Base-by-base conservation (phyloP, 2,888 invertebrate species). In the Hecatera dysodea region DNA sequence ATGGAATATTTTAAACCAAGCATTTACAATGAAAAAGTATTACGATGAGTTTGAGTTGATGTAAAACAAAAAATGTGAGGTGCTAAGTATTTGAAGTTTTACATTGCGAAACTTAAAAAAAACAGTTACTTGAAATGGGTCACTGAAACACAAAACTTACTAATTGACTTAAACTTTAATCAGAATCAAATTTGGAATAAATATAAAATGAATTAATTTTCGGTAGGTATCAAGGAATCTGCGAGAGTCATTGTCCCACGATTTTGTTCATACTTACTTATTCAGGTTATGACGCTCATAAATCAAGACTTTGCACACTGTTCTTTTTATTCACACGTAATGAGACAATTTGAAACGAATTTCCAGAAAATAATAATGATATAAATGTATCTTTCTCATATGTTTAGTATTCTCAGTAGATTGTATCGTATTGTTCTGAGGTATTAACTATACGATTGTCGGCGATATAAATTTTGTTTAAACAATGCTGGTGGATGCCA, bases 401-500 rank as follows among this genome's bases (percentile, higher is more conserved):
- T 75, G 72, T 52, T 85, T 86, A 78, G 75, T 85, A 85, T 85
- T 83, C 83, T 7, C n/a, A 42, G 59, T 77, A 67, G 68, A 62
- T 66, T 63, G 56, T 80, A 59, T 79, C 57, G 72, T 60, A 81
- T 87, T 86, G 84, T 87, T 80, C 69, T 75, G 42, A 59, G 55
- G 66, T 75, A 72, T n/a, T n/a, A n/a, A n/a, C 46, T 69, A 65
- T 76, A 75, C 66, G 68, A 81, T 72, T 72, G 78, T 63, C 69
- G 61, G 55, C 75, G 72, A 69, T 85, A 77, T 83, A 83, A 78
- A 86, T 85, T 82, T 72, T 72, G 60, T 65, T 62, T 74, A 63
- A 81, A 86, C 78, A 87, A 81, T 87, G 71, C 74, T 62, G 11
- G 44, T 73, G 81, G 72, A 86, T 86, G 78, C 80, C 83, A 62